These are phyloP conservation scores for Henricia sp. DNA, from an alignment of 53 echinoderm and acorn worm species.

Conservation along the genomic window DNA sequence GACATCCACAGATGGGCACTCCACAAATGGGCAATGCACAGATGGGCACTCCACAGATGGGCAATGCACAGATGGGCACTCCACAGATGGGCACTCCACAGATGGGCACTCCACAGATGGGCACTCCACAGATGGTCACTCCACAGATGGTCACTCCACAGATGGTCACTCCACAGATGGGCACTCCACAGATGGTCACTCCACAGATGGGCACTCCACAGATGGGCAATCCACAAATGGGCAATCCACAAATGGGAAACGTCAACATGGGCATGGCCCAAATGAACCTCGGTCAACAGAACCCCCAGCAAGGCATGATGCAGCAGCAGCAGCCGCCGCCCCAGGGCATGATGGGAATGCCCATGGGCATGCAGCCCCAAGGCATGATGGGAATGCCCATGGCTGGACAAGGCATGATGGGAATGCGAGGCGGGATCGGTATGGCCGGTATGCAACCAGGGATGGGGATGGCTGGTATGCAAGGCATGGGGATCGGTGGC, in stretches of 20 bases:
- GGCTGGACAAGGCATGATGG: background rate
- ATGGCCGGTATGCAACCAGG: slow-evolving; percentile 55
- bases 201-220: no score
- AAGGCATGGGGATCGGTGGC: slow-evolving; percentile 54
- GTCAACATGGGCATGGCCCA: slow-evolving; percentile 77
- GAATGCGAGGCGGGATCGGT: slow-evolving; percentile 40
- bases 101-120: no score
- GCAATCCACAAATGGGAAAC: slow-evolving; percentile 68
- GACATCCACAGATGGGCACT: no score
- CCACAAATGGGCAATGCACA: no score
- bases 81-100: no score
- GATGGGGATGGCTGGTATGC: slow-evolving; percentile 60
- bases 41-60: no score
- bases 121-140: no score
- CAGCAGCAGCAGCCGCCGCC: slow-evolving; percentile 68
- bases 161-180: no score
- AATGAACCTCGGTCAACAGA: slow-evolving; percentile 72
- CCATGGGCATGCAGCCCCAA: no score
- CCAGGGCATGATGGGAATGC: slow-evolving; percentile 60
- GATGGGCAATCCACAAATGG: no score
- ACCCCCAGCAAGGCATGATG: slow-evolving; percentile 64
- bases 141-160: no score
- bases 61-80: slow-evolving; percentile 1
- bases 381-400: slow-evolving; percentile 56
- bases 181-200: no score